Percentiles rank a stretch among this genome's conserved stretches.
Conservation (phyloP, 2,888 invertebrate genomes). For the Synergus gifuensis region DNA sequence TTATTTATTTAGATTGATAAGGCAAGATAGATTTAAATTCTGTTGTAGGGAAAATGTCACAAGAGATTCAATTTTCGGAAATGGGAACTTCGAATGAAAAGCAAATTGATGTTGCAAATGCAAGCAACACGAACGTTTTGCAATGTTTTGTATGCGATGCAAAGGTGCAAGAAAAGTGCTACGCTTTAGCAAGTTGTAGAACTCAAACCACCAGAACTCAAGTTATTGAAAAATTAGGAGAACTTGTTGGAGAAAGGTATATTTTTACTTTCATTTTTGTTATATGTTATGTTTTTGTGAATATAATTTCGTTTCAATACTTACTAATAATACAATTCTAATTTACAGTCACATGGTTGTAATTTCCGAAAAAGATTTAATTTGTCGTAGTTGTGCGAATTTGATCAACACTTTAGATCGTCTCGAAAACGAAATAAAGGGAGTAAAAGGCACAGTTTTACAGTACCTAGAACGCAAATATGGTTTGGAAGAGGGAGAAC, state of each 20-base stretch:
- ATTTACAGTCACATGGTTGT: slow-evolving; percentile 73
- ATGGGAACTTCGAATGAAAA: not conserved
- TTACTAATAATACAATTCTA: not conserved
- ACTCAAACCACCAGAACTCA: slow-evolving; percentile 63
- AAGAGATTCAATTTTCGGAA: not conserved
- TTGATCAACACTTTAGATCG: slow-evolving; percentile 75
- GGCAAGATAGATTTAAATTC: not conserved
- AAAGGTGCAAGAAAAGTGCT: slow-evolving; percentile 72
- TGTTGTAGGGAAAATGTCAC: not conserved
- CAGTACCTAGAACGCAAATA: slow-evolving; percentile 74
- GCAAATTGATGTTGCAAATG: not conserved
- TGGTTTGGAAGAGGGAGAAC: slow-evolving; percentile 72
- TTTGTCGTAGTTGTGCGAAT: slow-evolving; percentile 75
- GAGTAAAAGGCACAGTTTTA: slow-evolving; percentile 68
- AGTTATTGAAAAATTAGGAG: slow-evolving; percentile 73
- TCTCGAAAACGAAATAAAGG: slow-evolving; percentile 72
- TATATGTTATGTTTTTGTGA: not conserved
- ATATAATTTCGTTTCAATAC: not conserved
- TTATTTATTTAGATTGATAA: not conserved
- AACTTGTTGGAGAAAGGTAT: slow-evolving; percentile 75
- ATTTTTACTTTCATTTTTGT: slow-evolving; percentile 3
- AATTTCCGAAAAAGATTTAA: slow-evolving; percentile 75
- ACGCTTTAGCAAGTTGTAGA: slow-evolving; percentile 72
- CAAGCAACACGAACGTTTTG: not conserved
- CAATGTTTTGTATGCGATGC: slow-evolving; percentile 75